Evolutionary conservation across 2,797 vertebrate genomes (phyloP), one percentile per base, ranked within the genome.

Genomic region (Coranthus polyacanthus): DNA sequence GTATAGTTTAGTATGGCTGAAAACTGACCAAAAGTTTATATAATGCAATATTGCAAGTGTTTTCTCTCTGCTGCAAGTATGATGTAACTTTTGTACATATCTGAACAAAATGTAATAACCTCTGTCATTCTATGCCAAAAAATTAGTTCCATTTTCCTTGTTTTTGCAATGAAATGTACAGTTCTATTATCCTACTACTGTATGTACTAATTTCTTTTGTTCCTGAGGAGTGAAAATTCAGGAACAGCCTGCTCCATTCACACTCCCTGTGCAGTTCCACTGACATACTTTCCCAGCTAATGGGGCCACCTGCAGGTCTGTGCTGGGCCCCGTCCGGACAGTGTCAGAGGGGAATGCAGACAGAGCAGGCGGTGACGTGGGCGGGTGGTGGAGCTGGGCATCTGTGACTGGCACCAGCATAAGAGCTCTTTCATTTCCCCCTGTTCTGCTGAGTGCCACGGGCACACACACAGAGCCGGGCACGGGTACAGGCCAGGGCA

Each of bases 271-370:
- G 88, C 21, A 74, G 81, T 45, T 50, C 52, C 72, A 72, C 77
- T 92, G 91, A 92, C 90, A 93, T 85, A 90, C 88, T 91, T 93
- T 92, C 84, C 79, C 82, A 89, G 88, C 83, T 93, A 93, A 94
- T 91, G 90, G 91, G 92, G 89, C 90, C 92, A 93, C 92, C 92
- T 92, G 90, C 84, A 90, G 89, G 81, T 88, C 83, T 79, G 78
- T 53, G 81, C 72, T 59, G 80, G 84, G 83, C 85, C 85, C 86
- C 57, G 63, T 89, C 88, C 86, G 83, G 82, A 76, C 76, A 69
- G 85, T 87, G 91, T 93, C 92, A 92, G 91, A 92, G 83, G 88
- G 91, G 90, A 89, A 88, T 75, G 75, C 82, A 90, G 87, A 89
- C 82, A 85, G 89, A 89, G 87, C 89, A 89, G 86, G 89, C 84